These are phyloP conservation scores for Chlorodrepanis virens DNA, from an alignment of 2,113 vertebrate species.

Conservation along the genomic window DNA sequence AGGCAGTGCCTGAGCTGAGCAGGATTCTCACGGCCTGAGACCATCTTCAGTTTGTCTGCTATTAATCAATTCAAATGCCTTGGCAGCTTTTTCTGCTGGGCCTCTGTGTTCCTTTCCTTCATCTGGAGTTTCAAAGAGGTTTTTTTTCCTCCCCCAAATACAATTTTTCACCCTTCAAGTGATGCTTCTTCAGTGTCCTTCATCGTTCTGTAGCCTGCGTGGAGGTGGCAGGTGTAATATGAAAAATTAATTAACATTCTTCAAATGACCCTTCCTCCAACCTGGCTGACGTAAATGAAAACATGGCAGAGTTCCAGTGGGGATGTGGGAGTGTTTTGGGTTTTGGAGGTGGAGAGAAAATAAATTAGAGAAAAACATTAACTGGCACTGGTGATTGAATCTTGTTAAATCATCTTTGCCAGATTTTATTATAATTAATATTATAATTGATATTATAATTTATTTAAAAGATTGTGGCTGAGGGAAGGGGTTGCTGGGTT, in stretches of 20 bases:
- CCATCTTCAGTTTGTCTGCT: not conserved
- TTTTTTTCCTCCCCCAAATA: not conserved
- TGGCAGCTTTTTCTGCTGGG: not conserved
- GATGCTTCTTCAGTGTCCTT: not conserved
- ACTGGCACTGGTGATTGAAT: not conserved
- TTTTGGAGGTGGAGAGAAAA: not conserved
- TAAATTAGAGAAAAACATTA: not conserved
- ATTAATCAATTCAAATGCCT: not conserved
- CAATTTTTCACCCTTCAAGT: accelerated
- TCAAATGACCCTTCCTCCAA: not conserved
- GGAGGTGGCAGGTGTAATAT: not conserved
- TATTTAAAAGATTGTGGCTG: not conserved
- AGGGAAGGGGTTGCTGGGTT: not conserved
- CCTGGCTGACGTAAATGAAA: not conserved
- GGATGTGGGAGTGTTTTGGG: not conserved
- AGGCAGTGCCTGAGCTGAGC: accelerated
- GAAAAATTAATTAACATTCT: not conserved
- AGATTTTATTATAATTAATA: not conserved
- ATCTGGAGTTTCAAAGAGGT: not conserved
- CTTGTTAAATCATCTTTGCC: not conserved
- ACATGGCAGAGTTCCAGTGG: not conserved
- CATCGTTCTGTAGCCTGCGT: accelerated
- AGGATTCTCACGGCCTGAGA: no score
- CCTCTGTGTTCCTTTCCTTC: accelerated
- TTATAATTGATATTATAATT: no score